Percentiles rank a stretch among this genome's conserved stretches.
Evolutionary conservation across 2,797 vertebrate species (phyloP).

Genomic region (Myoxocephalus aenaeus): DNA sequence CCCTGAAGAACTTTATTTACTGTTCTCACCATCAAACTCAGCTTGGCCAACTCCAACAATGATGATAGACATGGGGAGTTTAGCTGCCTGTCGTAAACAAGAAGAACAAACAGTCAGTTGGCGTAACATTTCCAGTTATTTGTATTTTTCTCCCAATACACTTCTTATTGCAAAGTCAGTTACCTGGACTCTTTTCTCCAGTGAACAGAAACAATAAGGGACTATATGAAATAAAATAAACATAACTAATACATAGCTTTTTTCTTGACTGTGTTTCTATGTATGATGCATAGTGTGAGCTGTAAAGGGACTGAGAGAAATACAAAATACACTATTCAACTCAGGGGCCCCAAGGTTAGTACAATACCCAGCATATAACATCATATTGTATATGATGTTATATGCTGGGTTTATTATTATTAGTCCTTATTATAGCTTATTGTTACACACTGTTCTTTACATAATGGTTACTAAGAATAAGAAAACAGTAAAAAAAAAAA

Average conservation of each 20-base stretch:
- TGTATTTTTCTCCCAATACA: conserved; percentile 10
- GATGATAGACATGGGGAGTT: conserved; percentile 98
- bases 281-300: conserved; percentile 21
- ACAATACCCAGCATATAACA: conserved; percentile 10
- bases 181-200: conserved; percentile 25
- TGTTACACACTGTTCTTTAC: not conserved
- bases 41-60: conserved; percentile 96
- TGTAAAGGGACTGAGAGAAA: conserved; percentile 11
- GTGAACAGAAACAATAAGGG: conserved; percentile 28
- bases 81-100: conserved; percentile 88
- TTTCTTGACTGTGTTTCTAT: conserved; percentile 26
- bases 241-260: conserved; percentile 23
- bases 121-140: conserved; percentile 31
- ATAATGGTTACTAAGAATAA: not conserved
- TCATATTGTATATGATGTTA: no score
- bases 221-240: conserved; percentile 24
- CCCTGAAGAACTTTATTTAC: not conserved
- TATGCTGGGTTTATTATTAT: no score
- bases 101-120: conserved; percentile 53
- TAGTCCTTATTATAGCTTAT: not conserved
- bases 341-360: conserved; percentile 14
- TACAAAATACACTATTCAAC: conserved; percentile 48
- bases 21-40: conserved; percentile 93
- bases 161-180: conserved; percentile 19
- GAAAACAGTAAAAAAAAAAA: not conserved